phyloP scores from a whole-genome alignment of 2,113 vertebrate species.

The Pardalotus punctatus region DNA sequence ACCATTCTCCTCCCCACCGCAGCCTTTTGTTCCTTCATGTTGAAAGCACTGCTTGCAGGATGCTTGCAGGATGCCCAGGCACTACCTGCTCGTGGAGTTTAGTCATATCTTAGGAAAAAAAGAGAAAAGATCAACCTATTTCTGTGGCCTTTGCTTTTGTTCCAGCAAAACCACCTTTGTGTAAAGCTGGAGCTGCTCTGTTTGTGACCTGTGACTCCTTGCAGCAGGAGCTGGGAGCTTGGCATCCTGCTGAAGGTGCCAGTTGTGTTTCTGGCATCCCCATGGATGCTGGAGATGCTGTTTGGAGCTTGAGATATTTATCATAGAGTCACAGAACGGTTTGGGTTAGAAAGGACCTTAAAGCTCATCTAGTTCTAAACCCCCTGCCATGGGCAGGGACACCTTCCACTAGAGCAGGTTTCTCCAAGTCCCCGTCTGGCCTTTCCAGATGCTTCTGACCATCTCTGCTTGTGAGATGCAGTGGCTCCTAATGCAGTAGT shows the following conservation, averaged over 20 bases:
- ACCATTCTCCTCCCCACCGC: background rate
- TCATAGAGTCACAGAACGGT: background rate
- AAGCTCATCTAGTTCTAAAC: background rate
- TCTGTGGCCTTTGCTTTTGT: conserved; percentile 1
- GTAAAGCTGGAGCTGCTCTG: background rate
- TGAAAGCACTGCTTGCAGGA: background rate
- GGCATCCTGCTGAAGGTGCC: background rate
- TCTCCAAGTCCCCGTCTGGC: background rate
- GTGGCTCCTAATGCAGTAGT: background rate
- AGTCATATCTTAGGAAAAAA: background rate
- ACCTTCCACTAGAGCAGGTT: background rate
- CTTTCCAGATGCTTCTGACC: background rate
- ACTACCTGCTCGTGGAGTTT: background rate
- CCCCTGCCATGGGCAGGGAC: background rate
- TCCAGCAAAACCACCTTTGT: background rate
- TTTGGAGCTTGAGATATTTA: background rate
- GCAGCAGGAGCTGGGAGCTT: background rate
- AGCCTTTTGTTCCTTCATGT: background rate
- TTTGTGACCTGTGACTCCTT: background rate
- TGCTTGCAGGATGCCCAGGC: background rate
- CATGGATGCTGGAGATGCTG: background rate
- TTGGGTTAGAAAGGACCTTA: background rate
- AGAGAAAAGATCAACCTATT: background rate
- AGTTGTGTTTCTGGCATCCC: background rate
- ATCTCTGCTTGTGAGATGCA: background rate